Evolutionary conservation across 2,797 vertebrate species (phyloP).

Genomic region (Pteronotus mesoamericanus): DNA sequence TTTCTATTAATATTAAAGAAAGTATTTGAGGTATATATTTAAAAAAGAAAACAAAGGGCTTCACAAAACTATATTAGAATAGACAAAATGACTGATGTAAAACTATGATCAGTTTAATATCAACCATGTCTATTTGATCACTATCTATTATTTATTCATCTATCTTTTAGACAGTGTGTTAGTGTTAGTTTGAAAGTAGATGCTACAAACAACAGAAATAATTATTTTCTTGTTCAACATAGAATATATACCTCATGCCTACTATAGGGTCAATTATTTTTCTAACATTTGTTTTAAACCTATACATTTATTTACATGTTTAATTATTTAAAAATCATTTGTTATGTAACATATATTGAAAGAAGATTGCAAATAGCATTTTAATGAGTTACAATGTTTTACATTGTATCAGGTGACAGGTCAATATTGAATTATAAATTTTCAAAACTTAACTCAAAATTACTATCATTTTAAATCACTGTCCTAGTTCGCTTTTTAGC

Average conservation of each 20-base stretch:
- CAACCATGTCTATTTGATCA: background rate
- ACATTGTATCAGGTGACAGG: background rate
- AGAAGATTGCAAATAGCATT: background rate
- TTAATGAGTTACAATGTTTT: background rate
- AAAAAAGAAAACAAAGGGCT: conserved; percentile 15
- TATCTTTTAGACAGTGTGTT: background rate
- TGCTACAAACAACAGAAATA: background rate
- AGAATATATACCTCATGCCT: background rate
- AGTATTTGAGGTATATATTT: background rate
- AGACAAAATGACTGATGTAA: background rate
- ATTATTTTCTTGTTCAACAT: background rate
- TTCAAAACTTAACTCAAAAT: background rate
- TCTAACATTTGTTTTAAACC: background rate
- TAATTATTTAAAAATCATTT: background rate
- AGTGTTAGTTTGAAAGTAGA: background rate
- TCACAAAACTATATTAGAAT: background rate
- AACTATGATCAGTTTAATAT: background rate
- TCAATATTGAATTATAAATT: background rate
- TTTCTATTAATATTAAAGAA: conserved; percentile 56
- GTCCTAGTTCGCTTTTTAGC: background rate
- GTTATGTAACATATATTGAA: background rate
- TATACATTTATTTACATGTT: background rate
- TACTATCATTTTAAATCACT: background rate
- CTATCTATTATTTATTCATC: background rate
- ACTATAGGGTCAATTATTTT: background rate